phyloP scores from a whole-genome alignment of 2,113 vertebrate species.

The Passer montanus region DNA sequence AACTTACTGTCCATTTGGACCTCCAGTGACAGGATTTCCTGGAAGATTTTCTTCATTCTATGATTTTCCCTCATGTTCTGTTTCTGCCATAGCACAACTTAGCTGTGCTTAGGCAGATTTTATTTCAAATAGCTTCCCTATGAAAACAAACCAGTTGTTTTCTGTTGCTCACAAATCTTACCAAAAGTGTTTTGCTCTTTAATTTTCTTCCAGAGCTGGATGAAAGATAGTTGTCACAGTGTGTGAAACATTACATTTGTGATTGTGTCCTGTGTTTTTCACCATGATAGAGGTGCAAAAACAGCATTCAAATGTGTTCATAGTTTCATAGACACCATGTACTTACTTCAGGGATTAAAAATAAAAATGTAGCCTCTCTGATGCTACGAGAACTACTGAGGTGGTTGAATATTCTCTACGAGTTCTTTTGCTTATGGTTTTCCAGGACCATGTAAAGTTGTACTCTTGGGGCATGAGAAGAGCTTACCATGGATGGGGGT shows the following conservation, averaged over 20 bases:
- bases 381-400: neutral
- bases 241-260: neutral
- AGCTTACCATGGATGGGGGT: neutral
- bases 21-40: neutral
- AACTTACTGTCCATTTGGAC: neutral
- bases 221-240: neutral
- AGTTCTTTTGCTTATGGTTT: neutral
- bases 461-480: neutral
- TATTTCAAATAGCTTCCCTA: neutral
- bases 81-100: neutral
- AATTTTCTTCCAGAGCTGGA: neutral
- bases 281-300: neutral
- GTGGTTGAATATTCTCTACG: neutral
- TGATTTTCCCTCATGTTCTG: neutral
- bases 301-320: neutral
- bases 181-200: neutral
- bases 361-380: neutral
- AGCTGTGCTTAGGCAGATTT: neutral
- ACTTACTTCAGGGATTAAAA: neutral
- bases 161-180: neutral
- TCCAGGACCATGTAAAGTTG: neutral
- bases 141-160: neutral
- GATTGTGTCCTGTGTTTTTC: neutral
- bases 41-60: neutral
- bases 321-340: neutral